Percentiles rank a stretch among this genome's conserved stretches.
These are phyloP conservation scores for Chaetoderma sp. DNA, from an alignment of 2,888 invertebrate species.

Conservation along the genomic window DNA sequence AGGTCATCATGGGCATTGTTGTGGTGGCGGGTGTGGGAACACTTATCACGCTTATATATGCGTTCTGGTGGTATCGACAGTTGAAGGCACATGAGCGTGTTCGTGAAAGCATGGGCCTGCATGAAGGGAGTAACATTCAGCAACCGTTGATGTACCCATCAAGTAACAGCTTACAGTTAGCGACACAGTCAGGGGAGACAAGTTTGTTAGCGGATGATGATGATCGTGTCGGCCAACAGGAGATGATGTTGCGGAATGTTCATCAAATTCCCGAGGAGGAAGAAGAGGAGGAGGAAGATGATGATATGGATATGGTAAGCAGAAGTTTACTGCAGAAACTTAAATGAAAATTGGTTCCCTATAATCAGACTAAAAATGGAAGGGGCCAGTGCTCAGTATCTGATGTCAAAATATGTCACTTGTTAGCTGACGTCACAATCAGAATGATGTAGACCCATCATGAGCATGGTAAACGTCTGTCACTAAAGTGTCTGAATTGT, in stretches of 20 bases:
- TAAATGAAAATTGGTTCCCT: too few species aligned
- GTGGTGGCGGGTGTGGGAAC: conserved; percentile 25
- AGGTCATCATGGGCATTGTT: background rate
- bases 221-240: conserved; percentile 42
- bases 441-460: too few species aligned
- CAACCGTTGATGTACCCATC: conserved; percentile 38
- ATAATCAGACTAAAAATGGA: too few species aligned
- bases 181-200: conserved; percentile 35
- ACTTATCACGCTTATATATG: conserved; percentile 39
- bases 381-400: too few species aligned
- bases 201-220: conserved; percentile 26
- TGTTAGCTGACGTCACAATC: too few species aligned
- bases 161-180: conserved; percentile 49
- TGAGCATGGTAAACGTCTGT: too few species aligned
- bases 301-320: conserved; percentile 45
- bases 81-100: conserved; percentile 22
- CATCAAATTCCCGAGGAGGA: conserved; percentile 49
- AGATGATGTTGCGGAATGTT: conserved; percentile 42
- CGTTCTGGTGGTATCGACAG: conserved; percentile 48
- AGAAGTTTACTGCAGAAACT: background rate
- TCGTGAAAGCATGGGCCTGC: background rate
- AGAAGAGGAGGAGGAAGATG: conserved; percentile 46
- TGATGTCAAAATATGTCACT: too few species aligned
- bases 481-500: too few species aligned
- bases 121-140: background rate